Conservation (phyloP, 2,888 invertebrate species). For the Parnassius apollo region DNA sequence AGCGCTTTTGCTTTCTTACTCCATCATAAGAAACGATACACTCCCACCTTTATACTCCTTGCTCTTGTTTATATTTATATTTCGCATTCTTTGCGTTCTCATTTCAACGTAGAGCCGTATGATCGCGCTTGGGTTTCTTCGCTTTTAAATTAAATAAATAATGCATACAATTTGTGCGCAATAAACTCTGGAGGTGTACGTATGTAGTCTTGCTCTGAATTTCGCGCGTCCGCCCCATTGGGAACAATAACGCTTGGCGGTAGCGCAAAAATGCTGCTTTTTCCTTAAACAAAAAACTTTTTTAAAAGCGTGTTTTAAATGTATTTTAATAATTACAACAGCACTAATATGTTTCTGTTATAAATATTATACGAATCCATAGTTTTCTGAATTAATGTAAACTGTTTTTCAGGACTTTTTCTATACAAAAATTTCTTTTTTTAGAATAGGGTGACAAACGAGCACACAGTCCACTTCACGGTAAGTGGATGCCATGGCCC, state of each 20-base stretch:
- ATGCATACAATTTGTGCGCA: constrained; percentile 79
- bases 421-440: no score
- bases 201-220: constrained; percentile 64
- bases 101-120: constrained; percentile 54
- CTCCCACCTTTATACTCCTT: constrained; percentile 24
- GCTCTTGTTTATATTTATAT: constrained; percentile 39
- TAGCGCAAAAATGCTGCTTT: constrained; percentile 46
- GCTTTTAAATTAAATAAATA: constrained; percentile 81
- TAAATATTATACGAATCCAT: no score
- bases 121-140: constrained; percentile 72
- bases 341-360: no score
- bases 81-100: constrained; percentile 53
- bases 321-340: no score
- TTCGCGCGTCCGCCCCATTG: constrained; percentile 62
- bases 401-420: no score
- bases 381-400: no score
- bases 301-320: no score
- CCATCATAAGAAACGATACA: constrained; percentile 24
- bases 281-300: no score
- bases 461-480: no score
- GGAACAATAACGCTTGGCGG: constrained; percentile 69
- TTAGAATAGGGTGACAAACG: no score
- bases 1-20: constrained; percentile 3
- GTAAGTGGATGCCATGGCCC: no score
- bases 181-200: constrained; percentile 73